Base-by-base conservation (phyloP, 2,888 invertebrate genomes). In the Panopea generosa region DNA sequence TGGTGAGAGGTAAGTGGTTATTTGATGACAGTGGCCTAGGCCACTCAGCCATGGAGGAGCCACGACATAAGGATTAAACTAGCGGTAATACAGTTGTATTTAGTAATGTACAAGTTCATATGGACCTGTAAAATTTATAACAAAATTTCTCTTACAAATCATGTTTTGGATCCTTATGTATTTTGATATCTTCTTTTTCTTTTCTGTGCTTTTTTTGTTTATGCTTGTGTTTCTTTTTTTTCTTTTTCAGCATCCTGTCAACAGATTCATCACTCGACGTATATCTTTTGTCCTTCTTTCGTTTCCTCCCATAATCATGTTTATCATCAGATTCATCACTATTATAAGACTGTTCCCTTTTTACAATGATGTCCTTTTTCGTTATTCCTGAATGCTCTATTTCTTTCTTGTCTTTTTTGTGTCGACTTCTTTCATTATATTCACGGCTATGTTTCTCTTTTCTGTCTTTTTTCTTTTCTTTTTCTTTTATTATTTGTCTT, bases 161-260 rank as follows among this genome's bases (percentile, higher is more conserved):
- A 33, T 33, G 33, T 33, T 33, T 33, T 11, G 33, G 33, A 11
- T 33, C 33, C 4, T n/a, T 4, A 4, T 33, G 11, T 11, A 33
- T 33, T 4, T 33, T 33, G 6, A 33, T 33, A 33, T 20, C 29
- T 22, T 68, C 52, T n/a, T 16, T 38, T 57, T 65, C 50, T 49
- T 33, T 33, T 43, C 53, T 57, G 65, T 24, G 56, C 50, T 70
- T 74, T 16, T 81, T 60, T 59, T 79, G 80, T 53, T 73, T 77
- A 96, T 88, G 95, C 95, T 84, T 95, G 94, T 72, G 69, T 50
- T 74, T 70, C 40, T 56, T 67, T 52, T 52, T 53, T 22, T 40
- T 57, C 43, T 29, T 62, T n/a, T 26, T 47, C 7, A 49, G n/a
- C 1, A 71, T 96, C 95, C 88, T 97, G 96, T 84, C 80, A 85